Evolutionary conservation across 1,140 invertebrate species (phyloP), one percentile per base, ranked within the genome.

Genomic region (Tetramorium parvispinum): DNA sequence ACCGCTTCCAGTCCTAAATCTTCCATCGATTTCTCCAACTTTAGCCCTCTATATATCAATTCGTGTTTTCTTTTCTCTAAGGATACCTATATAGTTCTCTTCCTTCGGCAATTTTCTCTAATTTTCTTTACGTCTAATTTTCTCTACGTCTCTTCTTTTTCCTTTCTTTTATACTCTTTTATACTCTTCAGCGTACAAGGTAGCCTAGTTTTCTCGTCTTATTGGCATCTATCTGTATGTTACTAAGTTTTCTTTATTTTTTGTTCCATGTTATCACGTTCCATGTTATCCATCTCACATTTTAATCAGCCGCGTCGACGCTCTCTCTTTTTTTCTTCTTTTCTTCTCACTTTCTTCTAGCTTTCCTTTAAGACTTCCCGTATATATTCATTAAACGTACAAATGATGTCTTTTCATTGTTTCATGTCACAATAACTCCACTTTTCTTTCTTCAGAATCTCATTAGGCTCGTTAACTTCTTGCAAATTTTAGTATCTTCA

Each of bases 31-130:
- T 71, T 43, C 21, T 55, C 18, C 40, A 43, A 51, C 11, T 46
- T 71, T 82, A 43, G 46, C 51, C 18, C 40, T 73, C 43, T 77
- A 27, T 55, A 51, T 70, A 85, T 79, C 43, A 61, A 59, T 43
- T 75, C 59, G 49, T 32, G 70, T 13, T 53, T 65, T 55, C 49
- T 79, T 55, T 43, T n/a, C 59, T 53, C 40, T 37, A 8, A 32
- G 59, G 21, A 85, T 81, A 78, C 37, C 59, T 40, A 4, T 76
- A 37, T 55, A 79, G 79, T 85, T 78, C 59, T 49, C 18, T 40
- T 65, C 59, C 59, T 46, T 27, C 46, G 21, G 40, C 83, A 78
- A 53, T 71, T 46, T 55, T 18, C 6, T 78, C 49, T 49, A 76
- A 53, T 85, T 79, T 66, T 66, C 61, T 66, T 37, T 37, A 49